phyloP scores from a whole-genome alignment of 2,113 vertebrate genomes.

The Hypanus sabinus region DNA sequence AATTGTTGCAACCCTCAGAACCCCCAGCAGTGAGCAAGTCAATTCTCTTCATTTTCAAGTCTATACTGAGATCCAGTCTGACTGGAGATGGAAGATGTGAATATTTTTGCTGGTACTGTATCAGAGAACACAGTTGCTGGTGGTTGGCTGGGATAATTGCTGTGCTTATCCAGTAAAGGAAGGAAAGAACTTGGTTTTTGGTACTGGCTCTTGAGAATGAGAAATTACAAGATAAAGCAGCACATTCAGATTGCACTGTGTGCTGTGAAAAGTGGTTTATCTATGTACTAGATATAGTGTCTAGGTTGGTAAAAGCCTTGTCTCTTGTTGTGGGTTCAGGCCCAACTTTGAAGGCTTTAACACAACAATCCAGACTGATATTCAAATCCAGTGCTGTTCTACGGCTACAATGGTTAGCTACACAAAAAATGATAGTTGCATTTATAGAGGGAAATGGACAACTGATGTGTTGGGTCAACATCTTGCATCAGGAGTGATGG shows the following conservation, averaged over 20 bases:
- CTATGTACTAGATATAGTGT: too few relatives aligned
- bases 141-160: neutral
- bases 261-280: neutral
- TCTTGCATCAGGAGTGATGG: too few relatives aligned
- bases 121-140: neutral
- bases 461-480: too few relatives aligned
- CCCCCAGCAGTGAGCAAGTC: neutral
- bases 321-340: too few relatives aligned
- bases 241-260: neutral
- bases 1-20: neutral
- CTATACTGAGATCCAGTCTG: neutral
- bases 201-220: neutral
- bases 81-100: neutral
- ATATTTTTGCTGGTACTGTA: neutral
- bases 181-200: neutral
- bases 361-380: too few relatives aligned
- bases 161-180: neutral
- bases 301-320: too few relatives aligned
- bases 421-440: too few relatives aligned
- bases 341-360: too few relatives aligned
- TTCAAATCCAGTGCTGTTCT: too few relatives aligned
- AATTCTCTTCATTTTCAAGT: neutral
- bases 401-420: too few relatives aligned
- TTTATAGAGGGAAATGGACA: too few relatives aligned
- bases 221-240: neutral